Base-by-base conservation (phyloP, 92 coral and sea anemone species). In the Isaurus tuberculatus region DNA sequence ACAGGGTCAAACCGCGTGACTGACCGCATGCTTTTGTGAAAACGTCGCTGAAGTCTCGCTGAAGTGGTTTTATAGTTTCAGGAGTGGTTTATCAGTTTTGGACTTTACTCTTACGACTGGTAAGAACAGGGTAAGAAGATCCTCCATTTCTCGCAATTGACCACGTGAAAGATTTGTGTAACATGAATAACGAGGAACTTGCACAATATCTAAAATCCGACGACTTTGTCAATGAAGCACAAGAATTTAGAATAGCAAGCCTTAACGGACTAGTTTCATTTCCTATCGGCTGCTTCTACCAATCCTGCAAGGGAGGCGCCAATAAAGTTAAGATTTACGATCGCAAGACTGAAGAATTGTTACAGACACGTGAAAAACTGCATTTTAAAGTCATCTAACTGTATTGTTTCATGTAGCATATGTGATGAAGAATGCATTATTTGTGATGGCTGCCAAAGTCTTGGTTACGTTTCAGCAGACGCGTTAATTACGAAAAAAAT, bases 241-340 rank as follows among this genome's bases (percentile, higher is more conserved):
- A 88, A 46, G 91, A 88, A 33, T 88, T 88, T 79, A 26, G 88
- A 66, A 58, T 84, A 2, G 82, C 88, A 2, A 84, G 85, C 36
- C 32, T 77, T 7, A 86, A 88, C 42, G 85, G 88, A 33, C 46
- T 58, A 15, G 85, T 88, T 65, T 88, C 85, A 8, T 88, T 88
- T 69, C 88, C 91, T 20, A 73, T 88, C 36, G 88, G 91, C 67
- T 88, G 91, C 67, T 88, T 48, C 78, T 84, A 25, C 22, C 65
- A 82, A 66, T 88, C 91, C 27, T 36, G 83, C 72, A 88, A 88
- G 49, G 91, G 88, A 27, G 86, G 91, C 4, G 58, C 88, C 42
- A 40, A 75, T 22, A 75, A 36, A 48, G 82, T 88, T 31, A 84
- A 88, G 63, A 17, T 34, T 16, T 78, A 84, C 63, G 85, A 88